A percentile compares a stretch with the other conserved stretches of the same genome.
phyloP scores from a whole-genome alignment of 2,797 vertebrate species.

The Chloroceryle amazona region DNA sequence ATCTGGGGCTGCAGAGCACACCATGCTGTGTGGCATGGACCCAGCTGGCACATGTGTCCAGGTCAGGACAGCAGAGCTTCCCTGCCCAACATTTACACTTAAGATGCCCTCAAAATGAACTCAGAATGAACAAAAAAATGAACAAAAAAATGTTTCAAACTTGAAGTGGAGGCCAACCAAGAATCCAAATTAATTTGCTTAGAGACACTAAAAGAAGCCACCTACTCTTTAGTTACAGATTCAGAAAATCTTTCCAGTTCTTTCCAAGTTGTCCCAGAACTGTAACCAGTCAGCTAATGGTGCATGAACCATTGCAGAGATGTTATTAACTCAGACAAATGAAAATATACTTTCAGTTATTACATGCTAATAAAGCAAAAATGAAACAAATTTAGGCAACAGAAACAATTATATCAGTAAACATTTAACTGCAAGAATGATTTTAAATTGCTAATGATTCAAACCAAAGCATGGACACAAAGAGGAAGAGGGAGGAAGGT shows the following conservation, averaged over 20 bases:
- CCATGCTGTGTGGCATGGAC: fast-evolving
- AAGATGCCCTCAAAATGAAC: not conserved
- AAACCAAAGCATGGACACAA: not conserved
- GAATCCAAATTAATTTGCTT: not conserved
- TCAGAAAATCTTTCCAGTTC: not conserved
- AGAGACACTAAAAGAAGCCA: not conserved
- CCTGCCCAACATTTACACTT: not conserved
- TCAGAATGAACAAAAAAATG: not conserved
- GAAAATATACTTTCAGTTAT: constrained; percentile 55
- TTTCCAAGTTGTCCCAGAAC: not conserved
- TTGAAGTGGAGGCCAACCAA: not conserved
- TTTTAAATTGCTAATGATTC: constrained; percentile 58
- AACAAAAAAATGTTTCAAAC: not conserved
- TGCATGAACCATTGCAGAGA: not conserved
- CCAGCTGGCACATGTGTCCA: fast-evolving
- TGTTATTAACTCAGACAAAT: constrained; percentile 37
- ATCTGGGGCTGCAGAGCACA: not conserved
- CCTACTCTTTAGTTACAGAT: not conserved
- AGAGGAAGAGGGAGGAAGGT: constrained; percentile 12
- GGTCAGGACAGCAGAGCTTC: not conserved
- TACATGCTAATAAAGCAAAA: constrained; percentile 56
- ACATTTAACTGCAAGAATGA: constrained; percentile 49
- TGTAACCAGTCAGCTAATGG: not conserved
- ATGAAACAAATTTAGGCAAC: constrained; percentile 46
- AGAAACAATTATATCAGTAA: constrained; percentile 56